These are phyloP conservation scores for Cephus spinipes DNA, from an alignment of 2,888 invertebrate genomes.

Conservation along the genomic window DNA sequence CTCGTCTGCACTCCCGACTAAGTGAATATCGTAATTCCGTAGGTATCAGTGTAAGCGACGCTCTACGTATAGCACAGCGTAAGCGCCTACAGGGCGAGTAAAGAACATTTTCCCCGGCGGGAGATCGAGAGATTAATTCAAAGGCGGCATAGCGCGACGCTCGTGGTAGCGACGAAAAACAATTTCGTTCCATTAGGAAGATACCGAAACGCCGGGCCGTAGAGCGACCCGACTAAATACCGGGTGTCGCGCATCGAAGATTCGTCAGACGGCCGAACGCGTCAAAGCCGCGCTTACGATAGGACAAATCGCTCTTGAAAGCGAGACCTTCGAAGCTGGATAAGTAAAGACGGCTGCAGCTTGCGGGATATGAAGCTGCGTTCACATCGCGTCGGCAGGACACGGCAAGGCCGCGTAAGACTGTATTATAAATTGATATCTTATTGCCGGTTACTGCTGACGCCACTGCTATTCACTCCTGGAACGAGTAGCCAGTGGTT, in stretches of 20 bases:
- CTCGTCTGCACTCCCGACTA: neutral
- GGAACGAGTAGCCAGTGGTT: neutral
- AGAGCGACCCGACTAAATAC: neutral
- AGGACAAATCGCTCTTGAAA: neutral
- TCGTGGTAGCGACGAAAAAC: constrained; percentile 33
- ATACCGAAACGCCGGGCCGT: neutral
- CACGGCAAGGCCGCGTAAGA: neutral
- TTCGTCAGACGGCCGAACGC: neutral
- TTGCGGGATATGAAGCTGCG: neutral
- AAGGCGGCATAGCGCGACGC: constrained; percentile 25
- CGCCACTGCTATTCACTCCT: neutral
- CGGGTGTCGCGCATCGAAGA: neutral
- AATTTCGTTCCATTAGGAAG: constrained; percentile 41
- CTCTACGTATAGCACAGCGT: neutral
- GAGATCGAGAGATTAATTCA: constrained; percentile 32
- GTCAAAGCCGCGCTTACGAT: neutral
- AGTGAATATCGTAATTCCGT: neutral
- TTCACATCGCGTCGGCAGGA: neutral
- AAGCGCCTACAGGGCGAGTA: neutral
- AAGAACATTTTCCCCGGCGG: constrained; percentile 30
- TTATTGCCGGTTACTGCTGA: neutral
- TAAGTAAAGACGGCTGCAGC: neutral
- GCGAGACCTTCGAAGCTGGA: neutral
- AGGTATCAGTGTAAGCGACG: neutral
- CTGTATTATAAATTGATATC: neutral